A percentile compares a stretch with the other conserved stretches of the same genome.
These are phyloP conservation scores for Turnix velox DNA, from an alignment of 2,113 vertebrate species.

Conservation along the genomic window DNA sequence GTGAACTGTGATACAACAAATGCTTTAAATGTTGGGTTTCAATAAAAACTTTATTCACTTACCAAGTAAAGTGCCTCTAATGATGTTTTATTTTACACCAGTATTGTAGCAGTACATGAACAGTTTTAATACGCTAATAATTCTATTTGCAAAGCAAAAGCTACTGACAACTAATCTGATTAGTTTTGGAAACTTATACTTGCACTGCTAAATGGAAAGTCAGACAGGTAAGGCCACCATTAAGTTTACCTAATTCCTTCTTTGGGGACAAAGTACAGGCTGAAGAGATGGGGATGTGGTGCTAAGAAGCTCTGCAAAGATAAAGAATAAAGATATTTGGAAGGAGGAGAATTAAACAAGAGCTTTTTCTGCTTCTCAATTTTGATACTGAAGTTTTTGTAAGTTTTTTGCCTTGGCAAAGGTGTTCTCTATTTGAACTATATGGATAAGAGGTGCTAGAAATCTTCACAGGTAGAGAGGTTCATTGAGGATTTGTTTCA, in stretches of 20 bases:
- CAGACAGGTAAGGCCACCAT: not conserved
- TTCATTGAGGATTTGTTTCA: not conserved
- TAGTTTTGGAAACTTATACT: not conserved
- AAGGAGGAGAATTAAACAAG: not conserved
- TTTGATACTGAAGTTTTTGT: not conserved
- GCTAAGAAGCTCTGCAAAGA: not conserved
- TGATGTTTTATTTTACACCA: not conserved
- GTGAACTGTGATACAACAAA: not conserved
- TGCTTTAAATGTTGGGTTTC: slow-evolving; percentile 23
- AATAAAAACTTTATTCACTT: slow-evolving; percentile 55
- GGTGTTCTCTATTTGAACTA: not conserved
- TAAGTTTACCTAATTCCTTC: not conserved
- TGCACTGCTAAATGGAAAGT: not conserved
- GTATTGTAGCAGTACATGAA: not conserved
- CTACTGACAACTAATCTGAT: not conserved
- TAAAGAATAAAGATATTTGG: not conserved
- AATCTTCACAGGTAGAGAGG: not conserved
- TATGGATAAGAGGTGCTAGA: not conserved
- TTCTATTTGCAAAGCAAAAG: not conserved
- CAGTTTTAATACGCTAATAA: not conserved
- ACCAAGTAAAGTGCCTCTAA: not conserved
- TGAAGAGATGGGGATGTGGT: not conserved
- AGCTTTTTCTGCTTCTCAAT: not conserved
- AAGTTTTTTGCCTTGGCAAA: not conserved
- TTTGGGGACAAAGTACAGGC: not conserved